Evolutionary conservation across 2,113 vertebrate species (phyloP).

Genomic region (Carettochelys insculpta): DNA sequence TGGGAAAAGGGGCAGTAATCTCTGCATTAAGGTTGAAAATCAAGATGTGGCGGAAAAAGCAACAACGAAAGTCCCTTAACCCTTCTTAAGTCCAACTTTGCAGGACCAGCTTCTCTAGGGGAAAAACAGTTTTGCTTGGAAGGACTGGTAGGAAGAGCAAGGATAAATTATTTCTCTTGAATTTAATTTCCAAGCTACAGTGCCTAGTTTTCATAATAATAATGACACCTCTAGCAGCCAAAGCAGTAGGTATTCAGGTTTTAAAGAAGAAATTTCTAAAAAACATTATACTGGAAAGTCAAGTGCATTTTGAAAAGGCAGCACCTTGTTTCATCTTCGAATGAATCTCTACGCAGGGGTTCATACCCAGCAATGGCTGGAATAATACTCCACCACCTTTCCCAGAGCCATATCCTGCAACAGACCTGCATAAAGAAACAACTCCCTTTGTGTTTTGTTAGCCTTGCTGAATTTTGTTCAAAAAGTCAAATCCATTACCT

Average conservation of each 20-base stretch:
- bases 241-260: neutral
- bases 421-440: neutral
- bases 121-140: neutral
- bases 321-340: neutral
- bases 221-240: neutral
- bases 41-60: slow-evolving; percentile 1
- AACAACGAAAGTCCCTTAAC: slow-evolving; percentile 7
- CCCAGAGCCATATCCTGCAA: neutral
- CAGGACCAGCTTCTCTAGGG: neutral
- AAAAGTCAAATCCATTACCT: neutral
- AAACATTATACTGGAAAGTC: neutral
- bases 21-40: neutral
- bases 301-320: neutral
- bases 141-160: neutral
- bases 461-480: neutral
- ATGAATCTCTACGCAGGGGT: neutral
- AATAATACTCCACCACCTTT: neutral
- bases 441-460: neutral
- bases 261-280: neutral
- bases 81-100: neutral
- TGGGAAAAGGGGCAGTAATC: neutral
- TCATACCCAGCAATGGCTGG: neutral
- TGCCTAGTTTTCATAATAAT: neutral
- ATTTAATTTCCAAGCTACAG: slow-evolving; percentile 4
- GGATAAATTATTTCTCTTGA: neutral